Evolutionary conservation across 2,113 vertebrate genomes (phyloP).

Genomic region (Callipepla squamata): DNA sequence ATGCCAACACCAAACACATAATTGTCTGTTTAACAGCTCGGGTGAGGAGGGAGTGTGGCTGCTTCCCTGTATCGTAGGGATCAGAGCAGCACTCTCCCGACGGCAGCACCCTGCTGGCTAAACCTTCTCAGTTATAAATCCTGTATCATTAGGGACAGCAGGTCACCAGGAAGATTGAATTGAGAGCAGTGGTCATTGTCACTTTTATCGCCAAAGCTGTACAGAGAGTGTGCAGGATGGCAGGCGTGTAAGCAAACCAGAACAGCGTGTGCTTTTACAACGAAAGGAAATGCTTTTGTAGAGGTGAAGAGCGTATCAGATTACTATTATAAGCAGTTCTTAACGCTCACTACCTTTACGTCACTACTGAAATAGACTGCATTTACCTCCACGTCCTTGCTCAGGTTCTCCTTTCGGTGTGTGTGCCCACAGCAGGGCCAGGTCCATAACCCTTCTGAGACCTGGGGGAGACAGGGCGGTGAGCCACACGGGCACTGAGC

Average conservation of each 20-base stretch:
- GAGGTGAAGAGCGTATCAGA: neutral
- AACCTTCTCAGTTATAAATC: conserved; percentile 34
- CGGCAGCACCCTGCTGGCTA: conserved; percentile 23
- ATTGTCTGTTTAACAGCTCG: neutral
- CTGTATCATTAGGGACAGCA: neutral
- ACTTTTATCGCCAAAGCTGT: neutral
- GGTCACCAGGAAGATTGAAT: conserved; percentile 12
- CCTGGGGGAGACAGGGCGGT: neutral
- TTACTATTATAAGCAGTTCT: conserved; percentile 8
- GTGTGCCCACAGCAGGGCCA: rapidly evolving
- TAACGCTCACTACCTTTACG: neutral
- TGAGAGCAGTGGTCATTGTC: neutral
- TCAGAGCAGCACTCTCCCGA: neutral
- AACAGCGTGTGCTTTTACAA: conserved; percentile 37
- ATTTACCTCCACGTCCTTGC: neutral
- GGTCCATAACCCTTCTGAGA: neutral
- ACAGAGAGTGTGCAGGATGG: neutral
- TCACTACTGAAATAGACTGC: neutral
- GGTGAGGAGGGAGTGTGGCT: conserved; percentile 26
- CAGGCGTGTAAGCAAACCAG: neutral
- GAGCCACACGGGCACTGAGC: neutral
- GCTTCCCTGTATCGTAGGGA: neutral
- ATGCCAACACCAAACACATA: conserved; percentile 5
- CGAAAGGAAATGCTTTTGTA: conserved; percentile 37
- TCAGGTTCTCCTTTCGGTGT: neutral